Base-by-base conservation (phyloP, 2,888 invertebrate species). In the Pyrochroa serraticornis region DNA sequence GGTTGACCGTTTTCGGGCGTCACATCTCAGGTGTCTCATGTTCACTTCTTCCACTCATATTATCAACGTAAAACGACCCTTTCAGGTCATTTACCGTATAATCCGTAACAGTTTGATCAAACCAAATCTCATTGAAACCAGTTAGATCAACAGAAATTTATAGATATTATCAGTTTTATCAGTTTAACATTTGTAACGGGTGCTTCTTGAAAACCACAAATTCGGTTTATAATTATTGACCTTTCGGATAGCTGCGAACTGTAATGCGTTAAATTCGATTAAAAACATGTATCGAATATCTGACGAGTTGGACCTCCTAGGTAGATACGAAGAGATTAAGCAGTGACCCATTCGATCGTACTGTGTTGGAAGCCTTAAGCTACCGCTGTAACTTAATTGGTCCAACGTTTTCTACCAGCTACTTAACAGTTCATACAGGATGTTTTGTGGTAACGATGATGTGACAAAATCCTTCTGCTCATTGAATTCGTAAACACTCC, bases 221-320 rank as follows among this genome's bases (percentile, higher is more conserved):
- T 53, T 35, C 51, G 58, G 52, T 57, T 36, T 52, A 48, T 63
- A 59, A 64, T 57, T n/a, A n/a, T n/a, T 67, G 63, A 63, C 66
- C 64, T 66, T 63, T 66, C 44, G 52, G 46, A 55, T 55, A 55
- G 58, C 54, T 62, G 57, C 55, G 68, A 76, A 73, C 75, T 76
- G 73, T 74, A 72, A 75, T 68, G 76, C 74, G 77, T 77, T 72
- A 77, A 78, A 77, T 77, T 77, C 74, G 77, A 77, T 78, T 75
- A 77, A 74, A 73, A 69, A 70, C 74, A 72, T 68, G 67, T 77
- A 75, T 77, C 75, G 63, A 71, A 71, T 77, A 77, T 74, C 77
- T 77, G 77, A 77, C 71, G 66, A 62, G 69, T 60, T 60, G 73
- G 78, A 77, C 77, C 78, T 76, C 77, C 76, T 67, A 73, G 64